phyloP scores from a whole-genome alignment of 2,797 vertebrate species.

The Coregonus sp. region DNA sequence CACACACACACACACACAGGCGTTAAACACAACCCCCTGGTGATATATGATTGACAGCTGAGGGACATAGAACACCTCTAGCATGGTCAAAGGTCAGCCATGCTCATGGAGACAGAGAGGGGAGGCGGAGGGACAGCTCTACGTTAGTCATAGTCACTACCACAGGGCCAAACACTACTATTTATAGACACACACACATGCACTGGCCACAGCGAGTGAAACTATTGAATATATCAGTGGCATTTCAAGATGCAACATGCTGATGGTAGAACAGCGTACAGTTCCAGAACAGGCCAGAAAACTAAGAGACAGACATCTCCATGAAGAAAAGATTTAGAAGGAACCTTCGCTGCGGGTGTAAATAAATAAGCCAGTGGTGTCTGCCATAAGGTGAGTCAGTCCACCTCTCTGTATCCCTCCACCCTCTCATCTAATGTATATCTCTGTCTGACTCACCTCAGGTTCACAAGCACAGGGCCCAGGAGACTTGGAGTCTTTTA shows the following conservation, averaged over 20 bases:
- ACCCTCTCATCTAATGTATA: constrained; percentile 80
- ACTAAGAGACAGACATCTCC: not conserved
- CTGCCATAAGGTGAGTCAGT: constrained; percentile 46
- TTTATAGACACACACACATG: not conserved
- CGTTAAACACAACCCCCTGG: not conserved
- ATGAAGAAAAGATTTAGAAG: not conserved
- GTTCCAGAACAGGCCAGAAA: constrained; percentile 33
- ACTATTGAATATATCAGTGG: not conserved
- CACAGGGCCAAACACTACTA: not conserved
- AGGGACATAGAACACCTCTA: constrained; percentile 10
- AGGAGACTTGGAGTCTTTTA: constrained; percentile 81
- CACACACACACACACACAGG: constrained; percentile 12
- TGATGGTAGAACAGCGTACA: constrained; percentile 10
- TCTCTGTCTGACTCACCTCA: constrained; percentile 73
- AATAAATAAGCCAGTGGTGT: constrained; percentile 50
- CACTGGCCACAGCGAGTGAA: not conserved
- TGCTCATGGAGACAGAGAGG: constrained; percentile 8
- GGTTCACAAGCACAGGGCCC: constrained; percentile 80
- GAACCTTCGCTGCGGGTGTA: constrained; percentile 46
- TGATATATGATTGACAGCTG: constrained; percentile 43
- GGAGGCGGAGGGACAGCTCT: not conserved
- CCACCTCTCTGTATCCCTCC: constrained; percentile 61
- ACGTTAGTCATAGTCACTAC: not conserved
- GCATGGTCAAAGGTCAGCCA: constrained; percentile 25
- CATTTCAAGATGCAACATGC: constrained; percentile 16